Conservation (phyloP, 2,888 invertebrate genomes). For the Lamellibrachia columna region DNA sequence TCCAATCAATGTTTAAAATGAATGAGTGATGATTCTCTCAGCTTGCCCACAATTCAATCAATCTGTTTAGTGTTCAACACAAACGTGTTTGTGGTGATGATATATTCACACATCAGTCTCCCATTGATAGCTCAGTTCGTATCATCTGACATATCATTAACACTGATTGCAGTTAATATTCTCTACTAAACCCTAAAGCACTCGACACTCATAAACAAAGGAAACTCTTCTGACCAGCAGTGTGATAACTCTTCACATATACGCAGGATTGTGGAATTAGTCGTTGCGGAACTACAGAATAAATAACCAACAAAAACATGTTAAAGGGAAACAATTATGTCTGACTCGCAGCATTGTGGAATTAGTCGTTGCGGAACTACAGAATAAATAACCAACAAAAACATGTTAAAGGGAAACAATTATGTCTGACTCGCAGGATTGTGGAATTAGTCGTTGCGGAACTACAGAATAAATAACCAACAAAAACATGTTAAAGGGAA, state of each 20-base stretch:
- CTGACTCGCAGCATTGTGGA: too few species aligned
- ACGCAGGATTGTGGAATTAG: too few species aligned
- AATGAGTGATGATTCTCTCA: too few species aligned
- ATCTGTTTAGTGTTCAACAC: not conserved
- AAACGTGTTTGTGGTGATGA: not conserved
- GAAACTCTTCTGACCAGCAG: not conserved
- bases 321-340: not conserved
- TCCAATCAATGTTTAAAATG: too few species aligned
- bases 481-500: not conserved
- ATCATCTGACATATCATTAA: not conserved
- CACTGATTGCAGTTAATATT: not conserved
- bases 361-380: not conserved
- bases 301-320: not conserved
- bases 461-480: not conserved
- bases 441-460: not conserved
- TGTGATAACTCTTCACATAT: not conserved
- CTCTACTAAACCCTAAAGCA: not conserved
- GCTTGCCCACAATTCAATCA: too few species aligned
- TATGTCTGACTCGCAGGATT: not conserved
- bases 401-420: not conserved
- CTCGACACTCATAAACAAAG: not conserved
- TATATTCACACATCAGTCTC: not conserved
- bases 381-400: not conserved
- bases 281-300: not conserved
- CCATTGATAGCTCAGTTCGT: not conserved